Percentiles rank a stretch among this genome's conserved stretches.
Evolutionary conservation across 2,888 invertebrate species (phyloP).

Genomic region (Alentia gelatinosa): DNA sequence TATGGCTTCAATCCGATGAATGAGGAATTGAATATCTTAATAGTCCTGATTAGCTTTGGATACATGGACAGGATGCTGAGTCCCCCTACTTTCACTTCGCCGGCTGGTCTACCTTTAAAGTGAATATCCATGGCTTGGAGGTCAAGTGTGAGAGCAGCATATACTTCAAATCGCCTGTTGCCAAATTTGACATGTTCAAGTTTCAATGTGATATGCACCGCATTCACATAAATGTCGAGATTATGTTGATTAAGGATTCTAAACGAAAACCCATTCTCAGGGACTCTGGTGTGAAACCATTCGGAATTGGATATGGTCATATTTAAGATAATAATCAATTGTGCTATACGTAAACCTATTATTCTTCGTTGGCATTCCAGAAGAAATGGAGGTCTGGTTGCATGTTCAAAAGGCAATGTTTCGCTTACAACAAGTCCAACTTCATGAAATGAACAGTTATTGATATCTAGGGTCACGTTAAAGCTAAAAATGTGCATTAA

Average conservation of each 20-base stretch:
- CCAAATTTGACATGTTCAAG: background rate
- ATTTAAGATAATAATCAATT: background rate
- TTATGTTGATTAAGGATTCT: background rate
- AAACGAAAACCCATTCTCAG: background rate
- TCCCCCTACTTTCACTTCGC: background rate
- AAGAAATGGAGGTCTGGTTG: background rate
- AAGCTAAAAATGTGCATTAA: background rate
- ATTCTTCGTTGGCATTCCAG: too few relatives aligned
- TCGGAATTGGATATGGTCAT: background rate
- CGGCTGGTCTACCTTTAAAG: background rate
- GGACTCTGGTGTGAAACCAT: background rate
- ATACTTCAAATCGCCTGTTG: background rate
- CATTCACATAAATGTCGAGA: background rate
- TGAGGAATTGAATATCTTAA: background rate
- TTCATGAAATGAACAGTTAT: background rate
- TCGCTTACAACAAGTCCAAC: background rate
- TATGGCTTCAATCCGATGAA: background rate
- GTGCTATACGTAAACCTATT: too few relatives aligned
- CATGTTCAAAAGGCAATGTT: background rate
- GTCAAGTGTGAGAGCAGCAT: background rate
- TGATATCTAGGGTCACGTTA: background rate
- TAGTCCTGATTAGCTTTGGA: background rate
- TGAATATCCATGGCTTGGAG: background rate
- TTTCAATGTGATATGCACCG: background rate
- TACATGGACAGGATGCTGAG: background rate